Percentiles rank a stretch among this genome's conserved stretches.
Conservation (phyloP, 2,113 vertebrate genomes). For the Philantomba maxwellii region DNA sequence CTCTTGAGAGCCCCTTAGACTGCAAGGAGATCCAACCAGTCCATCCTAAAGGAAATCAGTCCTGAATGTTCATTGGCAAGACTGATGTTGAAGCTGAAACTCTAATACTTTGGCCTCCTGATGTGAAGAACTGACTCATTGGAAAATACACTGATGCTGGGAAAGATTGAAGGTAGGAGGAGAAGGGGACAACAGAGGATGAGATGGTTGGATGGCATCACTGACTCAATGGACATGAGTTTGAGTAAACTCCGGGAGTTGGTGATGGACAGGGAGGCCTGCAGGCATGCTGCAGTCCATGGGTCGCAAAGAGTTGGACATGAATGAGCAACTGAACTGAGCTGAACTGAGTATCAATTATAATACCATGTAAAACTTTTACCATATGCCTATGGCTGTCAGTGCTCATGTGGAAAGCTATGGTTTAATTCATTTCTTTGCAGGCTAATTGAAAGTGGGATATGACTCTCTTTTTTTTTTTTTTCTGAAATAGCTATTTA, state of each 20-base stretch:
- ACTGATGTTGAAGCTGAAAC: background rate
- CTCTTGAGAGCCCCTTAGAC: background rate
- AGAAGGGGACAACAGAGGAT: background rate
- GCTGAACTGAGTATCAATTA: background rate
- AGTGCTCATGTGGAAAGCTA: background rate
- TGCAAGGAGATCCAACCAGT: background rate
- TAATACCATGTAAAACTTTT: background rate
- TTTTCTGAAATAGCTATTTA: background rate
- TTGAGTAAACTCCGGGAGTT: accelerated
- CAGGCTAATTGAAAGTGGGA: background rate
- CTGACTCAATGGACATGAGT: background rate
- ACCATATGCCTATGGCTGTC: background rate
- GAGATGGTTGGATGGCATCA: background rate
- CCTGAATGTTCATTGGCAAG: background rate
- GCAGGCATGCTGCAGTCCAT: background rate
- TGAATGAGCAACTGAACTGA: background rate
- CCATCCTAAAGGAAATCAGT: background rate
- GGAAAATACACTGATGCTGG: background rate
- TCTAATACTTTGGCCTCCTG: background rate
- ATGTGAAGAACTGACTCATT: background rate
- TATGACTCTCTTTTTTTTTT: background rate
- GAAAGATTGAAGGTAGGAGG: background rate
- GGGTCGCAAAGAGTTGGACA: background rate
- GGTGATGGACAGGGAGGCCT: background rate
- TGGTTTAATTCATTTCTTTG: background rate